A percentile compares a stretch with the other conserved stretches of the same genome.
Evolutionary conservation across 92 coral and sea anemone genomes (phyloP).

Genomic region (Palythoa grandiflora): DNA sequence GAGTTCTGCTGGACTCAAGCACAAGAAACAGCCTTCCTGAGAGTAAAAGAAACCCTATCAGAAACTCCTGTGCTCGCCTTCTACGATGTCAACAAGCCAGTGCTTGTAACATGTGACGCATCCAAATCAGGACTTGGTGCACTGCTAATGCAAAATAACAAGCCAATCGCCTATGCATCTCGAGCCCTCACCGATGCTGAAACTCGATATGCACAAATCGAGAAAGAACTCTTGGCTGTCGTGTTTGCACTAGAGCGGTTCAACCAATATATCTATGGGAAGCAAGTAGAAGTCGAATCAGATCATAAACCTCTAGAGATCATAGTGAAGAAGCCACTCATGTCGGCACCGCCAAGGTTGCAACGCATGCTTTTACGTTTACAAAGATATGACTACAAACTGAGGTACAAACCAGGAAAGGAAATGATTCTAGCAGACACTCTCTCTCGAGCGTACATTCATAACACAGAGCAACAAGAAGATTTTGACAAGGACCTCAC

Average conservation of each 20-base stretch:
- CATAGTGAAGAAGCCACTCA: too few species aligned
- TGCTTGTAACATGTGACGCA: conserved; percentile 45
- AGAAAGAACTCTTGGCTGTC: conserved; percentile 57
- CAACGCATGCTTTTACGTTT: conserved; percentile 12
- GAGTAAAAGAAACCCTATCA: conserved; percentile 4
- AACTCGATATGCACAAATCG: conserved; percentile 61
- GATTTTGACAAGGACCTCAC: conserved; percentile 8
- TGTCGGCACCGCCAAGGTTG: background rate
- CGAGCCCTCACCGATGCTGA: conserved; percentile 66
- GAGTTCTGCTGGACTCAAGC: conserved; percentile 31
- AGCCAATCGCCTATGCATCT: conserved; percentile 57
- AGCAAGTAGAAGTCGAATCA: background rate
- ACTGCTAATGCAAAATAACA: conserved; percentile 19
- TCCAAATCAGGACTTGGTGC: conserved; percentile 60
- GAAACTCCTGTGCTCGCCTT: conserved; percentile 46
- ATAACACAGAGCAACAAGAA: background rate
- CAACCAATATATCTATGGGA: conserved; percentile 45
- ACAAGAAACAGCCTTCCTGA: conserved; percentile 17
- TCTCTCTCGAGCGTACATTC: conserved; percentile 1
- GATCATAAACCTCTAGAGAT: background rate
- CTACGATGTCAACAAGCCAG: conserved; percentile 34
- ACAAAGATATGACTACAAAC: conserved; percentile 3
- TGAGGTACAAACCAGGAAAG: conserved; percentile 15
- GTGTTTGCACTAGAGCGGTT: conserved; percentile 65
- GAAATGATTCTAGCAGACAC: conserved; percentile 16